Percentiles rank a stretch among this genome's conserved stretches.
Evolutionary conservation across 2,113 vertebrate species (phyloP).

Genomic region (Spea multiplicata): DNA sequence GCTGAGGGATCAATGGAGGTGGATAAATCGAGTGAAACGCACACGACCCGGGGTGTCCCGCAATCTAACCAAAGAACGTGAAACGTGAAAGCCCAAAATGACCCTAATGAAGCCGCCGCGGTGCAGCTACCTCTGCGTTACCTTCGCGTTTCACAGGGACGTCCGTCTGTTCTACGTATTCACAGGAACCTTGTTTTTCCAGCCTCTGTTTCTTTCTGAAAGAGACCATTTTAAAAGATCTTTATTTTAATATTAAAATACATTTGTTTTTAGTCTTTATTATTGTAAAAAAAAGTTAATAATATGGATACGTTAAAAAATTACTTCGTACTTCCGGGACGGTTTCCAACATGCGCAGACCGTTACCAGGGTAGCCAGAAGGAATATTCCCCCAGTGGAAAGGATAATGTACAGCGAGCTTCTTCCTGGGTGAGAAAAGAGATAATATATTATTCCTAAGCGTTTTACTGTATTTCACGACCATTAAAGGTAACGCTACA

Average conservation of each 20-base stretch:
- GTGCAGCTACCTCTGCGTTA: conserved; percentile 53
- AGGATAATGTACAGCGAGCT: conserved; percentile 98
- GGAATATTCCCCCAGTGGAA: conserved; percentile 93
- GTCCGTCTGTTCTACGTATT: conserved; percentile 78
- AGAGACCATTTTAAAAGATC: not conserved
- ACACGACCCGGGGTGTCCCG: no score
- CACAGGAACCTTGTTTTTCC: conserved; percentile 68
- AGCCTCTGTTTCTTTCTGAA: conserved; percentile 80
- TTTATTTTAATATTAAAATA: not conserved
- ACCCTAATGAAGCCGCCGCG: no score
- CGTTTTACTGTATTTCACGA: not conserved
- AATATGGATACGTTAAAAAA: no score
- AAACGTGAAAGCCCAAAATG: no score
- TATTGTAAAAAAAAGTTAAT: no score
- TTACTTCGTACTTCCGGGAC: conserved; percentile 78
- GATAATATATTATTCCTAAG: not conserved
- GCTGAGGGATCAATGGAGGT: no score
- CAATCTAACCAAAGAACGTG: no score
- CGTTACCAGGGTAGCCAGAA: conserved; percentile 94
- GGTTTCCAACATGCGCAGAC: conserved; percentile 98
- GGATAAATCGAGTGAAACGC: no score
- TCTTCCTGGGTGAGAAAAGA: conserved; percentile 68
- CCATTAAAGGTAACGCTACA: no score
- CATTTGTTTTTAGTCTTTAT: no score
- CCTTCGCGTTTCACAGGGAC: conserved; percentile 79